Conservation (phyloP, 2,113 vertebrate species). For the Sciurus niger region DNA sequence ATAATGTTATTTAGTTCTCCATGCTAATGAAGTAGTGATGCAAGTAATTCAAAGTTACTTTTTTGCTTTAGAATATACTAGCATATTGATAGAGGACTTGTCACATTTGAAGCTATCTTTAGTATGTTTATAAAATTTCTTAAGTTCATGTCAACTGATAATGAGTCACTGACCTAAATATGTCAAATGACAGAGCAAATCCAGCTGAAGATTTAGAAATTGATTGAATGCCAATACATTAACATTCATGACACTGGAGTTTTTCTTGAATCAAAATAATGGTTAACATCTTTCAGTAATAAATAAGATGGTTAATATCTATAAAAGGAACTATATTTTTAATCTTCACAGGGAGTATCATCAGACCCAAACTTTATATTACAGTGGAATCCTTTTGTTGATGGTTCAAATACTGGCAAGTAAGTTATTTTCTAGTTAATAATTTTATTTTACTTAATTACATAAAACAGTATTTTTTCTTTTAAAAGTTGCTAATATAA, state of each 20-base stretch:
- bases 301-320: not conserved
- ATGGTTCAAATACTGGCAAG: slow-evolving; percentile 91
- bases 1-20: slow-evolving; percentile 50
- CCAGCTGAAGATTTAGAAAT: slow-evolving; percentile 31
- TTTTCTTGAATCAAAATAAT: slow-evolving; percentile 49
- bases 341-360: slow-evolving; percentile 91
- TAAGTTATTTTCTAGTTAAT: slow-evolving; percentile 72
- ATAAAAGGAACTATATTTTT: slow-evolving; percentile 71
- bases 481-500: slow-evolving; percentile 30
- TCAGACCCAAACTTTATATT: slow-evolving; percentile 94
- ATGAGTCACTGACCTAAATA: slow-evolving; percentile 65
- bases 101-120: slow-evolving; percentile 50
- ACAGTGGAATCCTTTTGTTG: slow-evolving; percentile 95
- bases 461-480: slow-evolving; percentile 51
- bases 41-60: slow-evolving; percentile 40
- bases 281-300: not conserved
- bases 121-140: slow-evolving; percentile 56
- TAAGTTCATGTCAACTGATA: slow-evolving; percentile 44
- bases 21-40: slow-evolving; percentile 40
- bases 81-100: not conserved
- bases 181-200: slow-evolving; percentile 55
- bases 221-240: slow-evolving; percentile 26
- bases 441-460: slow-evolving; percentile 52
- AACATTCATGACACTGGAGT: not conserved
- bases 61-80: slow-evolving; percentile 56